These are phyloP conservation scores for Clarias gariepinus DNA, from an alignment of 2,113 vertebrate species.

Conservation along the genomic window DNA sequence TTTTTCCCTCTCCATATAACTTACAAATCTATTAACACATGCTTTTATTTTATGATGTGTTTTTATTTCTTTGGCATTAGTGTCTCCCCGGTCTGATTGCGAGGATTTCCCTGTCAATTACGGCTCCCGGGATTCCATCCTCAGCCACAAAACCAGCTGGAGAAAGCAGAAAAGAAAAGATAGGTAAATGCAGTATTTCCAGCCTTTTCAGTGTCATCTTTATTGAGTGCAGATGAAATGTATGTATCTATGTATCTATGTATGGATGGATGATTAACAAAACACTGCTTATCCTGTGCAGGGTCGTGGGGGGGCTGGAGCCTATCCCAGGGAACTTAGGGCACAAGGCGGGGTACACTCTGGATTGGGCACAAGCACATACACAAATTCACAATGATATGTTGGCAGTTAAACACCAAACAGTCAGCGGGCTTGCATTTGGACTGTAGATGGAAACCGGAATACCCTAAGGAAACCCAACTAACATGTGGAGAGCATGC, in stretches of 20 bases:
- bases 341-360: too few relatives aligned
- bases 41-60: not conserved
- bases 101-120: constrained; percentile 65
- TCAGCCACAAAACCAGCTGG: constrained; percentile 65
- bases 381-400: too few relatives aligned
- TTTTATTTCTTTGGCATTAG: constrained; percentile 46
- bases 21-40: not conserved
- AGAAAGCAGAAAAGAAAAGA: constrained; percentile 47
- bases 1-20: not conserved
- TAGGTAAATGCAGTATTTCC: constrained; percentile 56
- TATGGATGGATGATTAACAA: not conserved
- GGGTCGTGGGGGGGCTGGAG: too few relatives aligned
- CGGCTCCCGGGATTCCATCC: constrained; percentile 72
- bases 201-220: not conserved
- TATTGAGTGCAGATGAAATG: not conserved
- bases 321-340: too few relatives aligned
- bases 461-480: too few relatives aligned
- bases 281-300: not conserved
- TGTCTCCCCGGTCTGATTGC: constrained; percentile 67
- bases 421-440: too few relatives aligned
- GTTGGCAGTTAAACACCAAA: too few relatives aligned
- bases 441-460: too few relatives aligned
- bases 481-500: too few relatives aligned
- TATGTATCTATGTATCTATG: not conserved
- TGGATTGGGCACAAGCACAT: too few relatives aligned